These are phyloP conservation scores for Tetramorium alpestre DNA, from an alignment of 1,140 invertebrate genomes.

Conservation along the genomic window DNA sequence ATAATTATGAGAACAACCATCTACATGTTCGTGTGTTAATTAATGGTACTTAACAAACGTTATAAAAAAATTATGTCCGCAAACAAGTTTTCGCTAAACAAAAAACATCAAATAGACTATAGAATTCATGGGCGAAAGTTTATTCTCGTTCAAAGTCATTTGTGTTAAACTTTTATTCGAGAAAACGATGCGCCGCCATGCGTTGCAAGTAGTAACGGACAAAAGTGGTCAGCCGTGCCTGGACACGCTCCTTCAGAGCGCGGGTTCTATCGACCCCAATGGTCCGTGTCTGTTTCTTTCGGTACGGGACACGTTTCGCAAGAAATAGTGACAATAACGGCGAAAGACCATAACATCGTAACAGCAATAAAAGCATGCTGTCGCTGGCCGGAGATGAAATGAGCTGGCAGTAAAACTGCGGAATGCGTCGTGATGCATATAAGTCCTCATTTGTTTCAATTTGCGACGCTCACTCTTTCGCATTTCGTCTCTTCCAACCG, in stretches of 20 bases:
- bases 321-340: slow-evolving; percentile 78
- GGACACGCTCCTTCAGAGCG: slow-evolving; percentile 10
- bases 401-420: slow-evolving; percentile 81
- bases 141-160: slow-evolving; percentile 2
- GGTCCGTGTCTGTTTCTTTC: slow-evolving; percentile 8
- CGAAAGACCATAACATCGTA: slow-evolving; percentile 78
- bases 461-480: slow-evolving; percentile 67
- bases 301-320: slow-evolving; percentile 28
- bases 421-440: slow-evolving; percentile 80
- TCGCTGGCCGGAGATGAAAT: slow-evolving; percentile 78
- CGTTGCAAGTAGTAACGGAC: slow-evolving; percentile 25
- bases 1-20: background rate
- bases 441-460: slow-evolving; percentile 84
- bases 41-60: background rate
- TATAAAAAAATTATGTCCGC: background rate
- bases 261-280: background rate
- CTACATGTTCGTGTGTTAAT: background rate
- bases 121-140: slow-evolving; percentile 1
- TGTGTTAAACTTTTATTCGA: slow-evolving; percentile 24
- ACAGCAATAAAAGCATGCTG: slow-evolving; percentile 80
- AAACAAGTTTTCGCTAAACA: background rate
- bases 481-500: slow-evolving; percentile 57
- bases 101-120: background rate
- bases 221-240: slow-evolving; percentile 27
- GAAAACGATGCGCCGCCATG: no score